Percentiles rank a stretch among this genome's conserved stretches.
Evolutionary conservation across 2,113 vertebrate species (phyloP).

Genomic region (Pardalotus punctatus): DNA sequence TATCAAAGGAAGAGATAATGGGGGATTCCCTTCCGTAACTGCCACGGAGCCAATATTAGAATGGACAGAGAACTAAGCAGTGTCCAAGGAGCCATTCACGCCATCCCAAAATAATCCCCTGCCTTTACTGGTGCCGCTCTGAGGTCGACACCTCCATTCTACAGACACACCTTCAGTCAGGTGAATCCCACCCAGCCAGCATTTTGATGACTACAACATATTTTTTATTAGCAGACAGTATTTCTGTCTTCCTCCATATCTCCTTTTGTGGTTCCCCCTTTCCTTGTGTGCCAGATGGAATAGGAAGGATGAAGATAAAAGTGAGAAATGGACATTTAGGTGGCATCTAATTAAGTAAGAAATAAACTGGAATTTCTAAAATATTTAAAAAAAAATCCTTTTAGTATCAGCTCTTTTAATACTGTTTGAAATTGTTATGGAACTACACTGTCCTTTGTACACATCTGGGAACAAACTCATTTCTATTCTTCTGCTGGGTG

Average conservation of each 20-base stretch:
- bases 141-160: neutral
- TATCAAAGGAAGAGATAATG: neutral
- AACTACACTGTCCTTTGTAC: neutral
- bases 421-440: neutral
- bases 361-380: neutral
- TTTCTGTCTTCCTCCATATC: neutral
- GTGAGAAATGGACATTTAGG: neutral
- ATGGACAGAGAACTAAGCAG: neutral
- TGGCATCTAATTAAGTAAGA: neutral
- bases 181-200: neutral
- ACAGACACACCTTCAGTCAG: neutral
- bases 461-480: neutral
- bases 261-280: neutral
- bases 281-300: neutral
- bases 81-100: neutral
- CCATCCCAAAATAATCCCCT: neutral
- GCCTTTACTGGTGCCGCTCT: neutral
- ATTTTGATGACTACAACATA: neutral
- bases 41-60: neutral
- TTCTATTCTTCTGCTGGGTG: neutral
- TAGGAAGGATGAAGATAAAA: conserved; percentile 8
- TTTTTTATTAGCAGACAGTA: neutral
- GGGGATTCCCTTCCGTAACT: neutral
- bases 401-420: neutral
- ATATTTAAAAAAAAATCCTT: neutral